phyloP scores from a whole-genome alignment of 2,888 invertebrate species.

The Ormyrus rosae region DNA sequence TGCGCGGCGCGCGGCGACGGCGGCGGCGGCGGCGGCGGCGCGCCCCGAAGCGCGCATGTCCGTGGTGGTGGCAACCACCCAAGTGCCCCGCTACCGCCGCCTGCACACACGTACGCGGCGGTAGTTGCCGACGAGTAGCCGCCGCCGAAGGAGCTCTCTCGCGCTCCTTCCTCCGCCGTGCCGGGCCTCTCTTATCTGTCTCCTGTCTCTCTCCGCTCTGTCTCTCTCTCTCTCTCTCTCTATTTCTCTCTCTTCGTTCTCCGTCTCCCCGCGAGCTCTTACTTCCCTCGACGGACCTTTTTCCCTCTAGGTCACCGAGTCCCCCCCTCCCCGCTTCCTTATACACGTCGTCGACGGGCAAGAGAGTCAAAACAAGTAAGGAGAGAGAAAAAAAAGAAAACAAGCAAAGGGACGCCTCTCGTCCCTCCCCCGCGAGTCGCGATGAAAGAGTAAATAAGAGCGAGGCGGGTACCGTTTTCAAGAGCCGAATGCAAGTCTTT shows the following conservation, averaged over 20 bases:
- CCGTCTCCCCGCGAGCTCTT: background rate
- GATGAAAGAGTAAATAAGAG: no score
- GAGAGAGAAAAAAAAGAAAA: no score
- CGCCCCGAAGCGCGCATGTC: slow-evolving; percentile 49
- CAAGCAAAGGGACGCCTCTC: no score
- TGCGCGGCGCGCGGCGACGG: background rate
- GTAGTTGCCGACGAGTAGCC: slow-evolving; percentile 55
- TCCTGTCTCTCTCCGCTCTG: background rate
- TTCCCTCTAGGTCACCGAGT: no score
- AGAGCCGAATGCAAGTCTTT: no score
- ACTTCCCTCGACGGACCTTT: no score
- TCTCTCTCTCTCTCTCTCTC: background rate
- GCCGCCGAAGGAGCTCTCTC: slow-evolving; percentile 42
- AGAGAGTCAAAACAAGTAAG: no score
- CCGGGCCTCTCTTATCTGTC: background rate
- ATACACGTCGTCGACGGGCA: no score
- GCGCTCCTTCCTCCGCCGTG: background rate
- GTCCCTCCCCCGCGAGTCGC: background rate
- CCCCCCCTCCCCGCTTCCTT: background rate
- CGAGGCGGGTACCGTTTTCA: background rate
- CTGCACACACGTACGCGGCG: slow-evolving; percentile 16
- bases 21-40: background rate
- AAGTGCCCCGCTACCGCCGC: slow-evolving; percentile 32
- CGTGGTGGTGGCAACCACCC: slow-evolving; percentile 50
- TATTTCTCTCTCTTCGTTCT: background rate